These are phyloP conservation scores for Ameiurus melas DNA, from an alignment of 2,113 vertebrate genomes.

Conservation along the genomic window DNA sequence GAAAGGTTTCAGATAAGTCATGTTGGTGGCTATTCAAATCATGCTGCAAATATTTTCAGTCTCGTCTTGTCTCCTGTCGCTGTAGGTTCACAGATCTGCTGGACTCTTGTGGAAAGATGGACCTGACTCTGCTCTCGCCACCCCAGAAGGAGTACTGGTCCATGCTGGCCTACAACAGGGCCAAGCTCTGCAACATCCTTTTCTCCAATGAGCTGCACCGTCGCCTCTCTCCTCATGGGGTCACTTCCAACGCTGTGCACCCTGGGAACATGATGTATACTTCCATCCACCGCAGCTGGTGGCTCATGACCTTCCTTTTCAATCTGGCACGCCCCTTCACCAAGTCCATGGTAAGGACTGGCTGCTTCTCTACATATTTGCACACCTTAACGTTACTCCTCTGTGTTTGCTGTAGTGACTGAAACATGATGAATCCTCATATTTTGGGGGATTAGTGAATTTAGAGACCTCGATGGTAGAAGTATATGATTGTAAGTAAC, in stretches of 20 bases:
- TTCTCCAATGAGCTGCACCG: constrained; percentile 92
- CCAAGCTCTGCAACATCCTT: constrained; percentile 94
- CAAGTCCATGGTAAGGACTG: constrained; percentile 91
- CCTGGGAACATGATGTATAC: constrained; percentile 97
- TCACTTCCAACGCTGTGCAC: constrained; percentile 87
- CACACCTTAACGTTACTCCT: not conserved
- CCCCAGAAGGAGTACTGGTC: constrained; percentile 89
- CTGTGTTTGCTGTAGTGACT: not conserved
- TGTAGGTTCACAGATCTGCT: constrained; percentile 90
- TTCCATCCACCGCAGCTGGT: constrained; percentile 87
- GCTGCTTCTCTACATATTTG: not conserved
- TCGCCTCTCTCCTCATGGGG: constrained; percentile 83
- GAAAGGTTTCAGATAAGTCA: not conserved
- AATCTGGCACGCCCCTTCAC: constrained; percentile 90
- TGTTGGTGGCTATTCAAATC: not conserved
- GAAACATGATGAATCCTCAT: not conserved
- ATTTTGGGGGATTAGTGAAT: not conserved
- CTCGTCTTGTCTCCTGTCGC: constrained; percentile 13
- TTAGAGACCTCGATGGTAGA: not conserved
- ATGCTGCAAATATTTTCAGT: not conserved
- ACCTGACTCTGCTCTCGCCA: constrained; percentile 84
- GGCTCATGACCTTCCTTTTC: constrained; percentile 92
- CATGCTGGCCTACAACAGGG: constrained; percentile 94
- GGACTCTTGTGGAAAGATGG: constrained; percentile 82
- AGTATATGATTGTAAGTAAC: not conserved